These are phyloP conservation scores for Periophthalmus modestus DNA, from an alignment of 2,113 vertebrate genomes.

Conservation along the genomic window DNA sequence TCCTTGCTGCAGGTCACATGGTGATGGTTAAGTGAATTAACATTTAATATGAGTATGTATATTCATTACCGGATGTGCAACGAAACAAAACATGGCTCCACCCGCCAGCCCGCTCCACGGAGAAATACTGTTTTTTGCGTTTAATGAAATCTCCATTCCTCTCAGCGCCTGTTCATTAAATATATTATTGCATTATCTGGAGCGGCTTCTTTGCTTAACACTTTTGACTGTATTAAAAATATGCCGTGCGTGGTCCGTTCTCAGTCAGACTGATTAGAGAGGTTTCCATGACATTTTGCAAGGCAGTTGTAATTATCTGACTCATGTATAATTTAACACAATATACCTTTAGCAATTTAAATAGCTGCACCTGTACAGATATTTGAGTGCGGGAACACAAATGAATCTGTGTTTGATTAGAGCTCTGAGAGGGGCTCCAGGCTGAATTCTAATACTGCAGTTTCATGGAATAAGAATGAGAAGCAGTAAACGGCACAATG, in stretches of 20 bases:
- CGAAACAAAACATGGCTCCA: background rate
- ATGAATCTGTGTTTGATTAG: constrained; percentile 47
- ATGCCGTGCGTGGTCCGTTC: constrained; percentile 7
- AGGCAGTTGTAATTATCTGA: constrained; percentile 28
- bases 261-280: constrained; percentile 17
- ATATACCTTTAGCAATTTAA: constrained; percentile 25
- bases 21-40: background rate
- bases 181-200: background rate
- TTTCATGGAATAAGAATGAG: background rate
- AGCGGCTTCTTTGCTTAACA: constrained; percentile 4
- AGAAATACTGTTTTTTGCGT: background rate
- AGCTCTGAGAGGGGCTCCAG: background rate
- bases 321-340: constrained; percentile 49
- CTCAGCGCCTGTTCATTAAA: constrained; percentile 2
- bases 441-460: constrained; percentile 32
- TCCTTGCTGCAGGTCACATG: background rate
- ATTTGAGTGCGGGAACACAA: constrained; percentile 27
- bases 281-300: constrained; percentile 35
- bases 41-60: constrained; percentile 3
- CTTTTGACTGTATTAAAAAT: constrained; percentile 13
- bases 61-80: background rate
- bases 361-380: constrained; percentile 33
- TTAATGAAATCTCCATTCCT: background rate
- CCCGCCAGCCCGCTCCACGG: background rate
- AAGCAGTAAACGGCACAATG: constrained; percentile 7